Evolutionary conservation across 1,140 invertebrate genomes (phyloP).

Genomic region (Cepaea nemoralis): DNA sequence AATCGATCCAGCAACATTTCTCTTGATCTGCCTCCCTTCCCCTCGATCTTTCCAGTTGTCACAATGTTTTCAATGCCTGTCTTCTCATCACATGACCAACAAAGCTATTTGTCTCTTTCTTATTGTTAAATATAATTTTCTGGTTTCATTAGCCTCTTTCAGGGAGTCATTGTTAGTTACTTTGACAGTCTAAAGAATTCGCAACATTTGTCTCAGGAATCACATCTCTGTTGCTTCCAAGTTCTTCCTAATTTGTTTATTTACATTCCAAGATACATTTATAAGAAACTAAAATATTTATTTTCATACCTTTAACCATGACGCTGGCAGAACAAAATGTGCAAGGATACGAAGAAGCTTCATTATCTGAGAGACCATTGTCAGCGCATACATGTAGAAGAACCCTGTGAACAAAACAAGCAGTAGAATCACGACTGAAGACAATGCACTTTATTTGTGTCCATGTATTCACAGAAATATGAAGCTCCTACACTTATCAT

Average conservation of each 20-base stretch:
- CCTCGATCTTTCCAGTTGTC: too few relatives aligned
- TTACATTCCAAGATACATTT: too few relatives aligned
- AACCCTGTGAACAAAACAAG: not conserved
- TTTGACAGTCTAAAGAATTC: not conserved
- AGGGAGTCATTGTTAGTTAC: not conserved
- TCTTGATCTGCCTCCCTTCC: too few relatives aligned
- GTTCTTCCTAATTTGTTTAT: too few relatives aligned
- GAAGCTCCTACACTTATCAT: too few relatives aligned
- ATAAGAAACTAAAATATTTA: too few relatives aligned
- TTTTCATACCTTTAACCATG: constrained; percentile 17
- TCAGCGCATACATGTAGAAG: constrained; percentile 13
- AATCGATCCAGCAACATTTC: too few relatives aligned
- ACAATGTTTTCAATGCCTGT: too few relatives aligned
- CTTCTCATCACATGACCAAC: too few relatives aligned
- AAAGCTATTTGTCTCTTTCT: too few relatives aligned
- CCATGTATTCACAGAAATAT: too few relatives aligned
- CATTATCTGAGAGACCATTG: not conserved
- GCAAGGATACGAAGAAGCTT: constrained; percentile 1
- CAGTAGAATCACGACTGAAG: not conserved
- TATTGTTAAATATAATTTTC: too few relatives aligned
- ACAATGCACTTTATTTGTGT: not conserved
- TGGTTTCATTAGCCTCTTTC: not conserved
- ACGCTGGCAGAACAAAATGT: constrained; percentile 1
- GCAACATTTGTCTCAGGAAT: not conserved
- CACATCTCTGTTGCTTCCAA: not conserved